These are phyloP conservation scores for Tubiluchus corallicola DNA, from an alignment of 2,888 invertebrate genomes.

Conservation along the genomic window DNA sequence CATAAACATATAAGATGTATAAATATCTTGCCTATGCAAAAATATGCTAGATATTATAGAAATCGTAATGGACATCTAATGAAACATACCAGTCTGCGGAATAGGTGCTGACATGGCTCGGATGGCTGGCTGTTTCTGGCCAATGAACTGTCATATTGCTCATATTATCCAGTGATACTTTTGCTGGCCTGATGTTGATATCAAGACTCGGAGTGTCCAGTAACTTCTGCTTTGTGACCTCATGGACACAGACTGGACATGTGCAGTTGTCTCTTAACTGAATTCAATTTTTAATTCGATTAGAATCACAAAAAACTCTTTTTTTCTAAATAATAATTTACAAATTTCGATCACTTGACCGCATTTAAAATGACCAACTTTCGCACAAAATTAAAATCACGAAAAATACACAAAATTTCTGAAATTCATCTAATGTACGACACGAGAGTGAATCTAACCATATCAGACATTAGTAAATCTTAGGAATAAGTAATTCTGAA, in stretches of 20 bases:
- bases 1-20: too few species aligned
- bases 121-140: constrained; percentile 14
- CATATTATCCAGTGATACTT: constrained; percentile 17
- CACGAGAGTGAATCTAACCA: constrained; percentile 13
- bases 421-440: constrained; percentile 13
- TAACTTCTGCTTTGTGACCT: constrained; percentile 19
- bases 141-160: constrained; percentile 20
- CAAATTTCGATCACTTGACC: too few species aligned
- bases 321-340: too few species aligned
- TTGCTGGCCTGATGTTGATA: constrained; percentile 19
- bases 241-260: constrained; percentile 18
- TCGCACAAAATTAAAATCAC: too few species aligned
- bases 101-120: constrained; percentile 19
- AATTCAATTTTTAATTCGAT: constrained; percentile 11
- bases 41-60: too few species aligned
- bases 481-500: too few species aligned
- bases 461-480: constrained; percentile 12
- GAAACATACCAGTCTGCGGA: constrained; percentile 20
- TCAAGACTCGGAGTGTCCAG: constrained; percentile 19
- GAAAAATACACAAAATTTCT: too few species aligned
- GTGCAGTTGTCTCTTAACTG: constrained; percentile 22
- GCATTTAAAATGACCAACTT: too few species aligned
- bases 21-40: too few species aligned
- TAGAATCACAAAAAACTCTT: too few species aligned
- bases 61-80: too few species aligned